Evolutionary conservation across 2,888 invertebrate species (phyloP), one percentile per base, ranked within the genome.

Genomic region (Andrena dorsata): DNA sequence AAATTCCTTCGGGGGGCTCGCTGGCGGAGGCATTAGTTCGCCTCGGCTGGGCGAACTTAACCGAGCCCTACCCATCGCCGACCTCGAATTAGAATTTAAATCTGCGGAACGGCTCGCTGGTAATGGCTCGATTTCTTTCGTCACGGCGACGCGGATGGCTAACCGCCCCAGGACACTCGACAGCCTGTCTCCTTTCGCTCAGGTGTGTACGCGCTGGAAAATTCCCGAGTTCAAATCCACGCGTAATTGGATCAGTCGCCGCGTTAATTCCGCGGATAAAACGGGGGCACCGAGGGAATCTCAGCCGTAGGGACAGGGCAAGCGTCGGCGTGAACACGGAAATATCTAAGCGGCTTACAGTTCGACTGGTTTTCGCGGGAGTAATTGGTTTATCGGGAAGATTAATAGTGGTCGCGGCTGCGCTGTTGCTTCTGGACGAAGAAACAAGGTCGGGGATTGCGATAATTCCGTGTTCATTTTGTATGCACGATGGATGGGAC

Each of bases 81-180:
- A 78, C 58, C 71, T 69, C 75, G 86, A 88, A 90, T 90, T 89
- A 86, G 87, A 88, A 90, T 89, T 91, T 90, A 90, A 90, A 90
- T 90, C 89, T 81, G 82, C 79, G 86, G 84, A 87, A 87, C 77
- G 84, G 68, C 75, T 76, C 83, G 76, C 78, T 72, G 82, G 85
- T 90, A 90, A 89, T 86, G 88, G 87, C 85, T 85, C 82, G 85
- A 88, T 90, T 90, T 90, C 83, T 82, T 84, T 82, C 82, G 78
- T 81, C 73, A 82, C 79, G 82, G 83, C 80, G 83, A 85, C 78
- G 63, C 65, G 65, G 68, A 72, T 30, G 53, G 49, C 26, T 79
- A 80, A 79, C 81, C 53, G 74, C 81, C 61, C 47, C 74, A 53
- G 65, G 80, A 81, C 80, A 81, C 69, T 69, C 56, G 47, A 61